A percentile compares a stretch with the other conserved stretches of the same genome.
These are phyloP conservation scores for Maccullochella peelii DNA, from an alignment of 2,113 vertebrate genomes.

Conservation along the genomic window DNA sequence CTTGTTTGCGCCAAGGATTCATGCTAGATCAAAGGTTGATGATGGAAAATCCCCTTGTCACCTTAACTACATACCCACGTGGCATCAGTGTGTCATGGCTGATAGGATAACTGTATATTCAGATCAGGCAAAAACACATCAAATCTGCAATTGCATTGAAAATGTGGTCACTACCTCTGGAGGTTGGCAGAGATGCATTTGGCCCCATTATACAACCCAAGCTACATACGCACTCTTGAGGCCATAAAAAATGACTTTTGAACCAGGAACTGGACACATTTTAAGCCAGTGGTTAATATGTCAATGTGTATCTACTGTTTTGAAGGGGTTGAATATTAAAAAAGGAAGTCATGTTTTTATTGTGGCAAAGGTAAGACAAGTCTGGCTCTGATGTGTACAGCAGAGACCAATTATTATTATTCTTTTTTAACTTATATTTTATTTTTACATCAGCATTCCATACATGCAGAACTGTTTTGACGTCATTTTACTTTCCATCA, in stretches of 20 bases:
- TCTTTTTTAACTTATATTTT: too few relatives aligned
- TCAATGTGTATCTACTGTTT: not conserved
- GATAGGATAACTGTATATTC: not conserved
- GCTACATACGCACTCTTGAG: not conserved
- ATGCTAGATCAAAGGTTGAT: conserved; percentile 15
- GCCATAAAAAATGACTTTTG: not conserved
- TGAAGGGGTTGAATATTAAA: not conserved
- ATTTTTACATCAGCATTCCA: too few relatives aligned
- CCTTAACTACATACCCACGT: not conserved
- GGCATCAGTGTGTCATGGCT: not conserved
- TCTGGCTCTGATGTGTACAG: not conserved
- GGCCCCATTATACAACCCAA: not conserved
- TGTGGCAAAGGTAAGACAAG: not conserved
- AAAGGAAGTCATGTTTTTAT: not conserved
- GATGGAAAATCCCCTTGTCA: not conserved
- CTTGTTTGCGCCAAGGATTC: not conserved
- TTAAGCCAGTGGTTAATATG: not conserved
- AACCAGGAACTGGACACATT: not conserved
- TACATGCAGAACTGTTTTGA: too few relatives aligned
- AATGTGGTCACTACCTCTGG: not conserved
- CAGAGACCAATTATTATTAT: not conserved
- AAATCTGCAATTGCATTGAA: not conserved
- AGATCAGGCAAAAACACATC: not conserved
- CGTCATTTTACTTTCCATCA: too few relatives aligned
- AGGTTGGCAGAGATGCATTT: not conserved